phyloP scores from a whole-genome alignment of 2,888 invertebrate genomes.

The Apamea epomidion region DNA sequence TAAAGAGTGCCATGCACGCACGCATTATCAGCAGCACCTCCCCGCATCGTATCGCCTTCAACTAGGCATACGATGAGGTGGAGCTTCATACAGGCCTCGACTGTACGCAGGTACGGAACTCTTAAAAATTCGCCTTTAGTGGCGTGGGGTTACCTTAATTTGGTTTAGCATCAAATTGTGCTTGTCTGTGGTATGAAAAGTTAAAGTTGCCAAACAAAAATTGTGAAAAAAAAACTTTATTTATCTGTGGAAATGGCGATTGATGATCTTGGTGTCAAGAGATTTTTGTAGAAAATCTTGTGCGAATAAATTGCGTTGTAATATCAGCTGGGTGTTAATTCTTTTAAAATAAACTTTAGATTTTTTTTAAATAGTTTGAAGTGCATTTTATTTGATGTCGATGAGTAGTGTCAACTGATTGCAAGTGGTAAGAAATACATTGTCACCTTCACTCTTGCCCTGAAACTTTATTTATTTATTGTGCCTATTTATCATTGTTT shows the following conservation, averaged over 20 bases:
- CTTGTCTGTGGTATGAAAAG: constrained; percentile 15
- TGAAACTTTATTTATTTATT: constrained; percentile 71
- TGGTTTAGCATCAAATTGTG: background rate
- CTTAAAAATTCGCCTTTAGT: background rate
- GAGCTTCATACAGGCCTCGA: no score
- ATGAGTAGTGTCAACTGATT: constrained; percentile 73
- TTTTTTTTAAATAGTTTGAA: constrained; percentile 50
- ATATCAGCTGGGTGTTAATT: constrained; percentile 49
- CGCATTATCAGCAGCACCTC: background rate
- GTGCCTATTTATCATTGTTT: constrained; percentile 69
- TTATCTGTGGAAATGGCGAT: constrained; percentile 69
- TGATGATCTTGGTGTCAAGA: constrained; percentile 66
- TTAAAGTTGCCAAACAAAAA: constrained; percentile 24
- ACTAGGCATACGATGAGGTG: no score
- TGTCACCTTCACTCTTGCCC: constrained; percentile 81
- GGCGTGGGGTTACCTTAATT: constrained; percentile 1
- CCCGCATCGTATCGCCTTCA: no score
- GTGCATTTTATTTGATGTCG: constrained; percentile 65
- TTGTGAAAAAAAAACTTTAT: constrained; percentile 15
- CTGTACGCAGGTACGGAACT: no score
- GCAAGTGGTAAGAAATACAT: constrained; percentile 74
- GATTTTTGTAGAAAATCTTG: constrained; percentile 65
- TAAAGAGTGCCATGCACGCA: background rate
- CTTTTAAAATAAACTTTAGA: constrained; percentile 48
- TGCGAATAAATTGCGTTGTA: constrained; percentile 68